Base-by-base conservation (phyloP, 2,113 vertebrate species). In the Archocentrus centrarchus region DNA sequence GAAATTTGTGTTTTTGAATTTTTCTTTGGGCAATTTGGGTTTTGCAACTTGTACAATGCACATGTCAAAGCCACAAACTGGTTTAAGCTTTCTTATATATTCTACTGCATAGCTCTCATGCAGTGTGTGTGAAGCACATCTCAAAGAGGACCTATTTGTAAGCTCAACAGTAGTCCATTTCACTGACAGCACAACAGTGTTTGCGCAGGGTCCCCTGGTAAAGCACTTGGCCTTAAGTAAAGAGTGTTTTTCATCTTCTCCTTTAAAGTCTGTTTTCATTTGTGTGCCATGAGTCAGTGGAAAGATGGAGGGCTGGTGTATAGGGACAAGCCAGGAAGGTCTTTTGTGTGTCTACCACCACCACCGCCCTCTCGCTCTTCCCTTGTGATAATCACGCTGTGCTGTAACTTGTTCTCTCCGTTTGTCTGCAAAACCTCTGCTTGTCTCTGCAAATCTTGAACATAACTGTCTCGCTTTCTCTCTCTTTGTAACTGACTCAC, bases 221-320 rank as follows among this genome's bases (percentile, higher is more conserved):
- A 87, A 91, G 89, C 85, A 88, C 90, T 88, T 80, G 88, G 88
- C 82, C 59, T 80, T 75, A 90, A 87, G 87, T 90, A 86, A 93
- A 92, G 87, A 77, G 77, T 66, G 85, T 83, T 93, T 93, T 93
- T 92, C 80, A 87, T 89, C 79, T 80, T 80, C 85, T 76, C 77
- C 58, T 92, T 92, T 90, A 90, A 88, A 94, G 89, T 90, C 68
- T 92, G 87, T 94, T 91, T 95, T 93, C 88, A 88, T 94, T 89
- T 83, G 90, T 91, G 78, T 86, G 86, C 90, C 88, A 77, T 93
- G 91, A 94, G 88, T 93, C 90, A 92, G 86, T 92, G 88, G 88
- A 93, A 93, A 92, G 82, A 88, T 77, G 63, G 75, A 90, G 78
- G 66, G 82, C 82, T 79, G 41, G 39, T 88, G 86, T 62, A 77